Percentiles rank a stretch among this genome's conserved stretches.
phyloP scores from a whole-genome alignment of 2,797 vertebrate species.

The Clamator glandarius region DNA sequence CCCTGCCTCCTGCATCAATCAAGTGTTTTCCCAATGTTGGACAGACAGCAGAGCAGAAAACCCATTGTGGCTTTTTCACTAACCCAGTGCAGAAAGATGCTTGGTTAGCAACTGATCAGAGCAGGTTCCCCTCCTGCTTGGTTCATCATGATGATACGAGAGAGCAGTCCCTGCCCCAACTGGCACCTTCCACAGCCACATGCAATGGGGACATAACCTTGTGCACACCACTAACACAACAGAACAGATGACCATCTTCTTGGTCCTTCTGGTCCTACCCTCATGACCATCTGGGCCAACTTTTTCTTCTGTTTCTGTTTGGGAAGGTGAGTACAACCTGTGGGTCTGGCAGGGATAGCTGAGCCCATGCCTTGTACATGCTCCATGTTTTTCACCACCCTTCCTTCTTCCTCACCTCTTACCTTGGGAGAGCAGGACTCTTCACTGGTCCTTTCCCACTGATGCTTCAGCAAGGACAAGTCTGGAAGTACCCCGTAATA shows the following conservation, averaged over 20 bases:
- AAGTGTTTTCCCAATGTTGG: neutral
- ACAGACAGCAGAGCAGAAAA: neutral
- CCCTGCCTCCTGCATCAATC: neutral
- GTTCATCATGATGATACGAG: rapidly evolving
- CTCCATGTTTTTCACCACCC: neutral
- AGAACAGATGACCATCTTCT: neutral
- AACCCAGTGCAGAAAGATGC: neutral
- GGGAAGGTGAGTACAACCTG: neutral
- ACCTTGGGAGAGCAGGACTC: neutral
- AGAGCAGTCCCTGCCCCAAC: neutral
- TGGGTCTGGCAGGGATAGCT: neutral
- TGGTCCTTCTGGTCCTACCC: neutral
- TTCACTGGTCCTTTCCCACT: neutral
- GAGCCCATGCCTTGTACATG: neutral
- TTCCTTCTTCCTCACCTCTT: neutral
- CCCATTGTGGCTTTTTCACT: neutral
- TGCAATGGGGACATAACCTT: neutral
- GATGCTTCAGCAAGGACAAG: neutral
- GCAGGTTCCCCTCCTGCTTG: neutral
- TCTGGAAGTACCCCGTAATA: neutral
- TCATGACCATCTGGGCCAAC: neutral
- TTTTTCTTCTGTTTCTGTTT: neutral
- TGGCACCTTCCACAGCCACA: neutral
- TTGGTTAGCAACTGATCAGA: neutral
- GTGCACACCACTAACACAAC: neutral